Base-by-base conservation (phyloP, 2,888 invertebrate genomes). In the Dascillus cervinus region DNA sequence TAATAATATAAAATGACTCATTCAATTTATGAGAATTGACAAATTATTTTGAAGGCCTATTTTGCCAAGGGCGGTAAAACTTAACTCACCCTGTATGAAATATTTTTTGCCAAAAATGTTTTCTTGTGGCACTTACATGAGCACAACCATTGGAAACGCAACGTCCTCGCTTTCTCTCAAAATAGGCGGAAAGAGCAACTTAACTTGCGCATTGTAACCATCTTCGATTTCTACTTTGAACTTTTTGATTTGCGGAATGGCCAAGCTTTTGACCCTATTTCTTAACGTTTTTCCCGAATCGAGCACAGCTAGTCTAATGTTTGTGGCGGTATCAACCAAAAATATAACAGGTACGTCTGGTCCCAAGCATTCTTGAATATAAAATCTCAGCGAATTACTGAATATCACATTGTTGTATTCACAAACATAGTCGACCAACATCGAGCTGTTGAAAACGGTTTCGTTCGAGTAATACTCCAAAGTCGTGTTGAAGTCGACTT, bases 131-230 rank as follows among this genome's bases (percentile, higher is more conserved):
- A 73, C 87, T 80, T 70, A 91, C 89, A 90, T 80, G 52, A 87
- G 77, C 3, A 92, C 62, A 2, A 92, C 74, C 9, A 92, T 62
- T 0, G 92, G 90, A 49, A 84, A 79, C 1, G 82, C 79, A 34
- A 84, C 72, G 53, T 85, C 85, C 47, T 89, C 88, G 23, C 86
- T 81, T 53, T 89, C 85, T 46, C 85, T 72, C 54, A 90, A 73
- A 4, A 83, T 80, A 1, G 90, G 88, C 0, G 94, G 94, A 21
- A 91, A 66, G 30, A 79, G 75, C 3, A 94, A 67, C 14, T 85
- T 75, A 1, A 89, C 90, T 55, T 81, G 78, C 3, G 82, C 81
- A 49, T 75, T 73, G 50, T 74, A 78, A 4, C 79, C 80, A 45
- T 74, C 72, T 20, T 75, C 71, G 22, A 84, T 72, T 63, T 79